Conservation (phyloP, 2,113 vertebrate species). For the Syngnathus floridae region DNA sequence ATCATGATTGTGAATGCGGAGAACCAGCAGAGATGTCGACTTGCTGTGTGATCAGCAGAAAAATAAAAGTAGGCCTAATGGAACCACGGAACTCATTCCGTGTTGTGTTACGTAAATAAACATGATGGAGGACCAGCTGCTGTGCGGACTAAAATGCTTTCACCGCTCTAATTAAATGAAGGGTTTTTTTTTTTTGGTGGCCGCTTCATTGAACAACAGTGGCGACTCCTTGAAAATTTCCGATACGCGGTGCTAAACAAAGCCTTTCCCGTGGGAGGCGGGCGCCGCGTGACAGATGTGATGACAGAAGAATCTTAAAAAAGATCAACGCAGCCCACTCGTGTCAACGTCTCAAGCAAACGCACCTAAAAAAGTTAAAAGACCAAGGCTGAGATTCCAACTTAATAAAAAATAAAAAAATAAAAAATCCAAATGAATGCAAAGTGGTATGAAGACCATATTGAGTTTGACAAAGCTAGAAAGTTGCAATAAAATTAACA, state of each 20-base stretch:
- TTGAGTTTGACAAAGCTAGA: background rate
- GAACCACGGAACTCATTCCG: background rate
- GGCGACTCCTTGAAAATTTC: conserved; percentile 51
- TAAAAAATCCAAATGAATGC: background rate
- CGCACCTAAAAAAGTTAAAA: conserved; percentile 7
- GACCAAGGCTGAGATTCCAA: background rate
- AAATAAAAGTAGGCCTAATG: background rate
- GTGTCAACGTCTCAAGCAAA: conserved; percentile 59
- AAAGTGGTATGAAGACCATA: background rate
- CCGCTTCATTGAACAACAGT: conserved; percentile 24
- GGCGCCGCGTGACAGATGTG: conserved; percentile 66
- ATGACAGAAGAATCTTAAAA: conserved; percentile 62
- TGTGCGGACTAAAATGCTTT: background rate
- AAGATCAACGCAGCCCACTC: conserved; percentile 64
- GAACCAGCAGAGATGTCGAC: conserved; percentile 11
- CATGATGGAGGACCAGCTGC: conserved; percentile 31
- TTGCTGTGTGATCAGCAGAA: conserved; percentile 14
- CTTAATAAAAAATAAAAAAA: background rate
- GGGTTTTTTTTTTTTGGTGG: background rate
- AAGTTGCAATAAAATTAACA: conserved; percentile 8
- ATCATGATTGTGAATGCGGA: conserved; percentile 18
- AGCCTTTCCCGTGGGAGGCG: conserved; percentile 62
- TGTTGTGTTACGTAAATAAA: conserved; percentile 26
- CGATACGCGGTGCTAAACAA: conserved; percentile 59
- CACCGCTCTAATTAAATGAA: background rate